These are phyloP conservation scores for Crax fasciolata DNA, from an alignment of 2,797 vertebrate species.

Conservation along the genomic window DNA sequence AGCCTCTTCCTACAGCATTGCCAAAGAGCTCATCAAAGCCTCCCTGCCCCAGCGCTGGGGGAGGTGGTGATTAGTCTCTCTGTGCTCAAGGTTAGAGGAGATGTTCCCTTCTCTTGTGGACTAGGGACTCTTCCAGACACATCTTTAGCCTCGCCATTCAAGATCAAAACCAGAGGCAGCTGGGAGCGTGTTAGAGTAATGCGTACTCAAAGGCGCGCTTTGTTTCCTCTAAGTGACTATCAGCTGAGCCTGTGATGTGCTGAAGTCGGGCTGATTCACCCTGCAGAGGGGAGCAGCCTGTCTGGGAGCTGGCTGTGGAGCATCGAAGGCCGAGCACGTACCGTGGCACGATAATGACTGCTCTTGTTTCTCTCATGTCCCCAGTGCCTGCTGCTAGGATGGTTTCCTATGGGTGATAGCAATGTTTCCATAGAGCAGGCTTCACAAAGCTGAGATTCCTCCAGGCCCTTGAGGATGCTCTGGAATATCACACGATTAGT, in stretches of 20 bases:
- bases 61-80: conserved; percentile 30
- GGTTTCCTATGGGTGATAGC: background rate
- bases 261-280: background rate
- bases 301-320: background rate
- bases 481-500: background rate
- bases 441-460: background rate
- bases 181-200: background rate
- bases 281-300: background rate
- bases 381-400: background rate
- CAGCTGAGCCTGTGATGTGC: background rate
- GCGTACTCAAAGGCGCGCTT: background rate
- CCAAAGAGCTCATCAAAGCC: conserved; percentile 55
- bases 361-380: background rate
- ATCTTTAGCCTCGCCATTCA: conserved; percentile 28
- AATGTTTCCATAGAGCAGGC: background rate
- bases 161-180: background rate
- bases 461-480: background rate
- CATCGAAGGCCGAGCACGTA: background rate
- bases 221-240: background rate
- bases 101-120: conserved; percentile 28
- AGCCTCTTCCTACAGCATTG: conserved; percentile 47
- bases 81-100: conserved; percentile 57
- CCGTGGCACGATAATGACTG: fast-evolving
- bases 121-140: background rate
- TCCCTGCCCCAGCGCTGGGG: background rate